These are phyloP conservation scores for Gandaritis pyraliata DNA, from an alignment of 2,888 invertebrate genomes.

Conservation along the genomic window DNA sequence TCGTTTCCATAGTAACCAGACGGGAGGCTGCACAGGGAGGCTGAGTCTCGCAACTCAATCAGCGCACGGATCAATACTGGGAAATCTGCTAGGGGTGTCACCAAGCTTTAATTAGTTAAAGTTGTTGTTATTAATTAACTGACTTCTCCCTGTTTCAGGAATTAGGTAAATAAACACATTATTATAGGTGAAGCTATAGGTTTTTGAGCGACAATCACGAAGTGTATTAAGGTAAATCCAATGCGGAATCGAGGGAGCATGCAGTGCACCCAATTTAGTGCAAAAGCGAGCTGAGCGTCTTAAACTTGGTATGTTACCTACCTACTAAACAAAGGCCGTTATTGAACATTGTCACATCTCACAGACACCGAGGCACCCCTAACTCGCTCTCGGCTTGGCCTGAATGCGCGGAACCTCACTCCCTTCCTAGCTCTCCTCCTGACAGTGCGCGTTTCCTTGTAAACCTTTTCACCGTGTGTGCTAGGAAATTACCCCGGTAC, in stretches of 20 bases:
- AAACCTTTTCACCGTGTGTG: constrained; percentile 15
- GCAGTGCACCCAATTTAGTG: too few relatives aligned
- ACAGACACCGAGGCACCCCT: constrained; percentile 57
- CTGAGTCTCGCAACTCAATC: constrained; percentile 62
- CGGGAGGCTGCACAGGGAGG: constrained; percentile 51
- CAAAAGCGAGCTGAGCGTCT: too few relatives aligned
- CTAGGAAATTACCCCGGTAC: constrained; percentile 12
- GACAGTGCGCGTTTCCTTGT: constrained; percentile 39
- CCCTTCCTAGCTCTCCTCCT: constrained; percentile 62
- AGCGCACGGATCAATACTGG: constrained; percentile 78
- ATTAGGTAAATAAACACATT: too few relatives aligned
- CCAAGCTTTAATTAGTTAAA: neutral
- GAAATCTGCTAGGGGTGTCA: constrained; percentile 65
- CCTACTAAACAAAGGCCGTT: neutral
- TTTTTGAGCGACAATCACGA: too few relatives aligned
- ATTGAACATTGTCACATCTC: constrained; percentile 27
- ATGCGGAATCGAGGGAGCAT: too few relatives aligned
- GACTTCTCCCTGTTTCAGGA: too few relatives aligned
- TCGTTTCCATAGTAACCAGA: constrained; percentile 64
- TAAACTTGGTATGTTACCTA: neutral
- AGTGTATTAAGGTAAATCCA: too few relatives aligned
- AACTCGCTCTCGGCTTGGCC: constrained; percentile 48
- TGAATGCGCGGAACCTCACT: constrained; percentile 76
- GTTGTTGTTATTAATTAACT: too few relatives aligned
- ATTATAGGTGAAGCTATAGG: too few relatives aligned